A percentile compares a stretch with the other conserved stretches of the same genome.
Evolutionary conservation across 2,113 vertebrate genomes (phyloP).

Genomic region (Echinops telfairi): DNA sequence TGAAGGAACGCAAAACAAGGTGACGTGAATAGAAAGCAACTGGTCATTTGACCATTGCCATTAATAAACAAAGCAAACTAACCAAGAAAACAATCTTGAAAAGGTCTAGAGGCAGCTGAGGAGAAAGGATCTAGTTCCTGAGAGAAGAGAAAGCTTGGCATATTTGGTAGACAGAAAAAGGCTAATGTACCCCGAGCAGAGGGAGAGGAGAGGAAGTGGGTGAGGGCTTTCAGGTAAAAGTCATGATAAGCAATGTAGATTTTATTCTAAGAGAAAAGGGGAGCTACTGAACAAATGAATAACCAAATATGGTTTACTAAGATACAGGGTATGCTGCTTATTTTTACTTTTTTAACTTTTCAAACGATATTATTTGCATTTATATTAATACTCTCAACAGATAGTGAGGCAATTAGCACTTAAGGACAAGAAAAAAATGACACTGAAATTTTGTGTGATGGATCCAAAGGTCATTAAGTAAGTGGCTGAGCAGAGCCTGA

Average conservation of each 20-base stretch:
- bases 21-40: neutral
- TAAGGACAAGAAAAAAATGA: neutral
- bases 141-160: neutral
- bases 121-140: neutral
- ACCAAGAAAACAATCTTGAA: neutral
- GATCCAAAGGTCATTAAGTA: neutral
- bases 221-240: neutral
- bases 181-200: neutral
- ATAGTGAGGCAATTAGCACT: neutral
- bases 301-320: neutral
- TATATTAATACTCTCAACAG: neutral
- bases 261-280: slow-evolving; percentile 11
- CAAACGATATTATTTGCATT: neutral
- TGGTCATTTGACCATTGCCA: neutral
- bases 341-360: neutral
- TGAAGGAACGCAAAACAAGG: neutral
- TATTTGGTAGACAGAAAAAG: neutral
- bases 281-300: neutral
- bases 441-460: neutral
- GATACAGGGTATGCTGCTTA: neutral
- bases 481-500: neutral
- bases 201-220: neutral
- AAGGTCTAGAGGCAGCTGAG: neutral
- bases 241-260: neutral
- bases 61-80: neutral